Percentiles rank a stretch among this genome's conserved stretches.
phyloP scores from a whole-genome alignment of 2,888 invertebrate genomes.

The Bimastos eiseni region DNA sequence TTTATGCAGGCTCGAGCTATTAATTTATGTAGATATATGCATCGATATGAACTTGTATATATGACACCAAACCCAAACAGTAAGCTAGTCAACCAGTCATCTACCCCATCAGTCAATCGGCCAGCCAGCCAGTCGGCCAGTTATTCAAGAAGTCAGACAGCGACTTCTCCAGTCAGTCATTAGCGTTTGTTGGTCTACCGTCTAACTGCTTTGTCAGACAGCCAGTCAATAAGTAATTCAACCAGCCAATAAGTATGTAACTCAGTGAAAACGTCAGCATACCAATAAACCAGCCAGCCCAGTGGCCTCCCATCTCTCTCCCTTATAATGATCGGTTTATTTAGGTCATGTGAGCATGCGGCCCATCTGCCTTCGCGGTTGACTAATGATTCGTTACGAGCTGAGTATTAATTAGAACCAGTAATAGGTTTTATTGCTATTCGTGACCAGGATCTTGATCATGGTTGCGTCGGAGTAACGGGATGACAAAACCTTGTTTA shows the following conservation, averaged over 20 bases:
- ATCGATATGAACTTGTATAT: no score
- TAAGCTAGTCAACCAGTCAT: not conserved
- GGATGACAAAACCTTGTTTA: not conserved
- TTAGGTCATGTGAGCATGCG: not conserved
- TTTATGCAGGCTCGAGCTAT: not conserved
- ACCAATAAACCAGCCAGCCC: not conserved
- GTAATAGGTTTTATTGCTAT: not conserved
- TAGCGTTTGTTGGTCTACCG: not conserved
- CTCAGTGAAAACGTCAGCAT: not conserved
- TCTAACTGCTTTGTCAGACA: no score
- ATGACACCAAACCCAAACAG: no score
- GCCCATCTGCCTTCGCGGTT: not conserved
- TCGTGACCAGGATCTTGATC: not conserved
- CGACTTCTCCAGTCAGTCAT: no score
- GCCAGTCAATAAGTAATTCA: not conserved
- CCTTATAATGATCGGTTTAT: not conserved
- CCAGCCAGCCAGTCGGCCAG: not conserved
- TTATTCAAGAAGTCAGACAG: not conserved
- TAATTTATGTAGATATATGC: not conserved
- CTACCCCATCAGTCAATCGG: no score
- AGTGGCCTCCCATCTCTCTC: not conserved
- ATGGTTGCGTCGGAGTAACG: not conserved
- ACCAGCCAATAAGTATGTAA: not conserved
- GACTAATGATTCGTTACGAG: not conserved
- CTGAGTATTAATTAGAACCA: not conserved